These are phyloP conservation scores for Muscicapa comitata DNA, from an alignment of 2,797 vertebrate species.

Conservation along the genomic window DNA sequence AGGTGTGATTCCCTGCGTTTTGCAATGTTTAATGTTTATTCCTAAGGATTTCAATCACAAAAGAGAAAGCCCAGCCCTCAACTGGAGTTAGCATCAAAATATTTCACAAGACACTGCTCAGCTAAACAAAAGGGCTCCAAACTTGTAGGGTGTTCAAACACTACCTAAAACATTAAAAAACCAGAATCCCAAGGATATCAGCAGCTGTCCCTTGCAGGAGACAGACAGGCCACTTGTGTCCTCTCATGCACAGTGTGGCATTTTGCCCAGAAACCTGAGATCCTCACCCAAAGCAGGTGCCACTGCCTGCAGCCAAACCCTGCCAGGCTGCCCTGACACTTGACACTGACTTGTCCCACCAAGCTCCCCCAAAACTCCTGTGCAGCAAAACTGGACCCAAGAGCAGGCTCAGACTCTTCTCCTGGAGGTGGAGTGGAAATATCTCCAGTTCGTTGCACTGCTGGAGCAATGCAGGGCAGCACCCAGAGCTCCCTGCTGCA, in stretches of 20 bases:
- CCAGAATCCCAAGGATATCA: neutral
- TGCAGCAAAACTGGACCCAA: neutral
- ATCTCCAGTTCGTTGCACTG: rapidly evolving
- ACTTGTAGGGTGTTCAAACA: neutral
- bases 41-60: neutral
- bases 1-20: neutral
- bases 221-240: neutral
- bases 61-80: neutral
- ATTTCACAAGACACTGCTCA: neutral
- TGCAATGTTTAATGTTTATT: conserved; percentile 11
- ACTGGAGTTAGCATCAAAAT: neutral
- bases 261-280: neutral
- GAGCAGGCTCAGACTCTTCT: neutral
- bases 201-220: neutral
- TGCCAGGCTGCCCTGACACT: neutral
- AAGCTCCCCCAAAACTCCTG: neutral
- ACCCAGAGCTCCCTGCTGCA: neutral
- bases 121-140: neutral
- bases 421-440: neutral
- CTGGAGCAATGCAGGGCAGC: neutral
- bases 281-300: conserved; percentile 1
- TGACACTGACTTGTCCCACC: neutral
- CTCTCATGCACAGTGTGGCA: neutral
- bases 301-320: neutral
- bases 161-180: neutral